Base-by-base conservation (phyloP, 1,140 invertebrate genomes). In the Atta colombica region DNA sequence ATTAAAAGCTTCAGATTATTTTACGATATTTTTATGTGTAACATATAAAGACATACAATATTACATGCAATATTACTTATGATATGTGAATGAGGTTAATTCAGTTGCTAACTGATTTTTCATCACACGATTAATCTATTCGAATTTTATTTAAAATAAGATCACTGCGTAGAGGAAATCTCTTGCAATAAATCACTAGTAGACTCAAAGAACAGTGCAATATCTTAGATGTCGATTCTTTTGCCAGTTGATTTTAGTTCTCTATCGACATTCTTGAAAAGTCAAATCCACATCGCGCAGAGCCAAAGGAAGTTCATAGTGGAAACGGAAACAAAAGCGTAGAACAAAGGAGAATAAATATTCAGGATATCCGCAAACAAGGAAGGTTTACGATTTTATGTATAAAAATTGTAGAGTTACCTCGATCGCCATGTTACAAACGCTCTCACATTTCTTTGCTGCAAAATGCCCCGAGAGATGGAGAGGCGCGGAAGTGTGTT, bases 211-310 rank as follows among this genome's bases (percentile, higher is more conserved):
- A 31, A 84, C 69, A 28, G 55, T 63, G 80, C 80, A 84, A 84
- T 84, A 84, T 84, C 80, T 84, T 74, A 84, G 80, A 84, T 84
- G 80, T 84, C 80, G 55, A 84, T 84, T 84, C 69, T 45, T 84
- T 75, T 84, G 80, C 39, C 55, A 49, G 80, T 84, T 84, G 80
- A 84, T 84, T 84, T 84, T 75, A 84, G 80, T 28, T 84, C 80
- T 75, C 80, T 84, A 84, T 84, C 80, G 80, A 84, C 80, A 84
- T 84, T 84, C 80, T 75, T 84, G 80, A 84, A 84, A 84, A 74
- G 53, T 82, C 68, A 82, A 82, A 84, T 84, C 80, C 80, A 84
- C 80, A 84, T 84, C 69, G 80, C 55, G 69, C 55, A 75, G 21
- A 63, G 55, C 55, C n/a, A 74, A 84, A 84, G 55, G 80, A 51